A percentile compares a stretch with the other conserved stretches of the same genome.
These are phyloP conservation scores for Machaerirhynchus nigripectus DNA, from an alignment of 2,113 vertebrate species.

Conservation along the genomic window DNA sequence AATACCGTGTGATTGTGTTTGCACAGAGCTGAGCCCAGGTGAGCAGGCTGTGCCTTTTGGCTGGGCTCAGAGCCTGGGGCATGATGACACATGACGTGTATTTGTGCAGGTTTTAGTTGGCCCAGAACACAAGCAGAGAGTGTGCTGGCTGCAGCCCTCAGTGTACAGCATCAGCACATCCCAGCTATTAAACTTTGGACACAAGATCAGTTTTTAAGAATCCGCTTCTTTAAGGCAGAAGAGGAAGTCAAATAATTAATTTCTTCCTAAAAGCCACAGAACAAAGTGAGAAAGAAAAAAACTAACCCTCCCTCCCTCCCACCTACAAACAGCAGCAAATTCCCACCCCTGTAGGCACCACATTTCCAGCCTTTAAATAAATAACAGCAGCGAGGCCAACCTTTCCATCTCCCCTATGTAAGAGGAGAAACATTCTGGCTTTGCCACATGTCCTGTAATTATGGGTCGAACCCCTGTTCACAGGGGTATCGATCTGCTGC, in stretches of 20 bases:
- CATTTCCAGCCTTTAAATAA: slow-evolving; percentile 19
- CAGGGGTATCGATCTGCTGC: slow-evolving; percentile 66
- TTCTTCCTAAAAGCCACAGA: not conserved
- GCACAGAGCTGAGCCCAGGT: not conserved
- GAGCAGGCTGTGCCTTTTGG: not conserved
- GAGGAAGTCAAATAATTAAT: not conserved
- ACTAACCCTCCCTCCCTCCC: not conserved
- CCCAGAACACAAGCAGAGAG: accelerated
- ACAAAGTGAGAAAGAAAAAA: not conserved
- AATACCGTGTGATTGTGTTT: not conserved
- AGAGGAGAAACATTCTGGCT: not conserved
- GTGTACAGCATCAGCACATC: accelerated
- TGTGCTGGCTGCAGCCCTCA: not conserved
- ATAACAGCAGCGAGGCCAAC: not conserved
- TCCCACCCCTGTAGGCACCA: not conserved
- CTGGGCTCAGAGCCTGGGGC: not conserved
- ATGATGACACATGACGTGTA: accelerated
- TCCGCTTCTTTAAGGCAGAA: not conserved
- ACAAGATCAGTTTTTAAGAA: not conserved
- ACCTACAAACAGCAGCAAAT: not conserved
- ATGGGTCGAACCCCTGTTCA: slow-evolving; percentile 62
- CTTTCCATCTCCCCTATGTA: slow-evolving; percentile 23
- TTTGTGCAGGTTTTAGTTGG: not conserved
- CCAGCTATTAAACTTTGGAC: not conserved
- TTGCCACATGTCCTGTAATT: slow-evolving; percentile 54